These are phyloP conservation scores for Muricea muricata DNA, from an alignment of 92 coral and sea anemone species.

Conservation along the genomic window DNA sequence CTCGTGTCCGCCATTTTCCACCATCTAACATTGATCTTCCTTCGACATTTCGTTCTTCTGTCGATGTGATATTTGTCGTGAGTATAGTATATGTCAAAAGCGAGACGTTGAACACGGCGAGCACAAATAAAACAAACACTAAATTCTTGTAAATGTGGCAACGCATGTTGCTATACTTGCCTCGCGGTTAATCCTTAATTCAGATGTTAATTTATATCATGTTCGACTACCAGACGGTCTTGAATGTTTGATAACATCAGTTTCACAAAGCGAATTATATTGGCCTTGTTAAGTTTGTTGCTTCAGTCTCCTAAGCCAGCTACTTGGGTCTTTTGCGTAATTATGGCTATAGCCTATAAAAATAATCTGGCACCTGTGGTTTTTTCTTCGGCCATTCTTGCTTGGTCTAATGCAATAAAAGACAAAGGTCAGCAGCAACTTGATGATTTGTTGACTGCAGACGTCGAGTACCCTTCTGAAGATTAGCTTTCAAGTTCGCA, in stretches of 20 bases:
- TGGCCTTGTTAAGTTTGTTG: not conserved
- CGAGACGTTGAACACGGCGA: slow-evolving; percentile 22
- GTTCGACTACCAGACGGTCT: not conserved
- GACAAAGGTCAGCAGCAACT: not conserved
- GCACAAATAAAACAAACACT: slow-evolving; percentile 25
- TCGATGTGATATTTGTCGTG: slow-evolving; percentile 1
- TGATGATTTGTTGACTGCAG: not conserved
- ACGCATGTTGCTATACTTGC: not conserved
- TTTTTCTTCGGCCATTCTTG: not conserved
- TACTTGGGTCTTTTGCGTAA: not conserved
- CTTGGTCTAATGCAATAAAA: not conserved
- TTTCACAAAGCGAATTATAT: slow-evolving; percentile 1
- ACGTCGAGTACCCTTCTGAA: not conserved
- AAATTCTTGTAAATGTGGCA: slow-evolving; percentile 40
- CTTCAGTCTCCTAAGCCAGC: not conserved
- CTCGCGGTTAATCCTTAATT: too few species aligned
- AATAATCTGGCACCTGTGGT: not conserved
- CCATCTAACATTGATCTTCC: not conserved
- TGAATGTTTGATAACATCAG: not conserved
- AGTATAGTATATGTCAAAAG: slow-evolving; percentile 15
- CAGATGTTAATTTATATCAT: too few species aligned
- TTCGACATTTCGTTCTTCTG: not conserved
- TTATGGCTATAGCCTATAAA: not conserved
- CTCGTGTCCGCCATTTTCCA: slow-evolving; percentile 4
- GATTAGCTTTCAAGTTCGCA: not conserved